phyloP scores from a whole-genome alignment of 2,113 vertebrate species.

The Recurvirostra avosetta region DNA sequence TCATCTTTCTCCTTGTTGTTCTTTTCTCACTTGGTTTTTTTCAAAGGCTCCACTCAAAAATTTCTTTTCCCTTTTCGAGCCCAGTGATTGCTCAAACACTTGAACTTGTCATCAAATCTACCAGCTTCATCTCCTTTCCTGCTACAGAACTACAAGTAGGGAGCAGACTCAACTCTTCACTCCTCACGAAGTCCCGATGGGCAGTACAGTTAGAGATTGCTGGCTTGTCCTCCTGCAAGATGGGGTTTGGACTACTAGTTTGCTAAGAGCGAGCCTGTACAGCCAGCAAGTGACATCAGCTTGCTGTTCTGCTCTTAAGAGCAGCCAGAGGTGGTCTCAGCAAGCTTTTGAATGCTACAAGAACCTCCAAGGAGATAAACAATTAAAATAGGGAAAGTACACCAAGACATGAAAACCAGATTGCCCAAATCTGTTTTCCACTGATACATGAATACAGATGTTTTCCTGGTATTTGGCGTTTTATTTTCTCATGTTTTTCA shows the following conservation, averaged over 20 bases:
- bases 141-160: not conserved
- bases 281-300: not conserved
- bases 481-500: not conserved
- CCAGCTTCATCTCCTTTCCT: not conserved
- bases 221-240: not conserved
- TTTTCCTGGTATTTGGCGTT: not conserved
- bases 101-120: not conserved
- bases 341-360: not conserved
- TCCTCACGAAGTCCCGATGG: not conserved
- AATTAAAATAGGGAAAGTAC: not conserved
- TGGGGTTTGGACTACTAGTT: not conserved
- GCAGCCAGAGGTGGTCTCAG: not conserved
- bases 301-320: not conserved
- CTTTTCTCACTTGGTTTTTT: not conserved
- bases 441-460: not conserved
- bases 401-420: not conserved
- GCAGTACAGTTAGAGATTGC: not conserved
- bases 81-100: not conserved
- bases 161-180: not conserved
- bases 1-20: not conserved
- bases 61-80: not conserved
- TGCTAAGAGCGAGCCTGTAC: not conserved
- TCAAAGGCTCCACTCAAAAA: not conserved
- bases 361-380: not conserved
- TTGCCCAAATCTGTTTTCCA: not conserved